phyloP scores from a whole-genome alignment of 2,888 invertebrate genomes.

The Synanthedon andrenaeformis region DNA sequence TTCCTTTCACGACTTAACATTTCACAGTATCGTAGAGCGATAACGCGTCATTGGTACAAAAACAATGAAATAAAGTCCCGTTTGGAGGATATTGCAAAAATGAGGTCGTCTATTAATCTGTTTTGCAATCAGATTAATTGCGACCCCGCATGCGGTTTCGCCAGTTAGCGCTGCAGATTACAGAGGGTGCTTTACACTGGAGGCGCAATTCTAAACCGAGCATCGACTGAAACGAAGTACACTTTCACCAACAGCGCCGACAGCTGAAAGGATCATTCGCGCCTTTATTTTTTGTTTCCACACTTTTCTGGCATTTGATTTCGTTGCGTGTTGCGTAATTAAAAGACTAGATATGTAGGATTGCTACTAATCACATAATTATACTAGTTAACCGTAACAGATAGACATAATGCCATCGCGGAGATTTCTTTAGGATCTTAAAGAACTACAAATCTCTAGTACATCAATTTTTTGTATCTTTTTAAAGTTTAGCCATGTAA shows the following conservation, averaged over 20 bases:
- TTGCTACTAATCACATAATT: background rate
- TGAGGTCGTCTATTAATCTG: background rate
- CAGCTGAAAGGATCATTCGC: background rate
- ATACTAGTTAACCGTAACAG: background rate
- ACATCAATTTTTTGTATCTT: too few species aligned
- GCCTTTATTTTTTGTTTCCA: background rate
- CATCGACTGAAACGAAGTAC: background rate
- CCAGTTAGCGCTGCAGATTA: background rate
- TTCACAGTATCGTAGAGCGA: background rate
- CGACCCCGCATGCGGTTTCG: background rate
- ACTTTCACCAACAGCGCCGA: background rate
- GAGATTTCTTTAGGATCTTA: too few species aligned
- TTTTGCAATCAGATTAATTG: background rate
- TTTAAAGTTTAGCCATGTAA: too few species aligned
- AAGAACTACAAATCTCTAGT: too few species aligned
- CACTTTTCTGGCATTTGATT: background rate
- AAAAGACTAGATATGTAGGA: too few species aligned
- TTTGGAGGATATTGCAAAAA: background rate
- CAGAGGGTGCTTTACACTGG: background rate
- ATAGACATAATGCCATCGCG: too few species aligned
- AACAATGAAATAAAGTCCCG: background rate
- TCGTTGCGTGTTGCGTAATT: background rate
- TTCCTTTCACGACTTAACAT: too few species aligned
- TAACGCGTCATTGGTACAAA: background rate
- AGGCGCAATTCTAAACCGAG: background rate